phyloP scores from a whole-genome alignment of 1,140 invertebrate species.

The Platyura marginata region DNA sequence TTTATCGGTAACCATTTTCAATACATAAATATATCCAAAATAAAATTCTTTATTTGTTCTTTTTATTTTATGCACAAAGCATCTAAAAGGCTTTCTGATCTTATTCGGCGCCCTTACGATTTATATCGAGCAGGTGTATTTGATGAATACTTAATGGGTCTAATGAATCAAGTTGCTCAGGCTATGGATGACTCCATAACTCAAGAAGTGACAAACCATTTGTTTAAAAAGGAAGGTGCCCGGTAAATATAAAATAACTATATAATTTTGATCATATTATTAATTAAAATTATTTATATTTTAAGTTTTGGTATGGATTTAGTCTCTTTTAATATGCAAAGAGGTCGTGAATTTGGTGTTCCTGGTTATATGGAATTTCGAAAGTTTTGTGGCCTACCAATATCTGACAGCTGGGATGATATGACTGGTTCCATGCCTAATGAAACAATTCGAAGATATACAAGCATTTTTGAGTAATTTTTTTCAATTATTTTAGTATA shows the following conservation, averaged over 20 bases:
- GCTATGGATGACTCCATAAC: constrained; percentile 90
- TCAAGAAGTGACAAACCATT: constrained; percentile 79
- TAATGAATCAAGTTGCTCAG: constrained; percentile 87
- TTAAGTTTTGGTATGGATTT: constrained; percentile 60
- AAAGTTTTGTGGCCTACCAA: constrained; percentile 76
- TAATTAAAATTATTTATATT: background rate
- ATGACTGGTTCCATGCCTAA: constrained; percentile 78
- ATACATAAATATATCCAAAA: no score
- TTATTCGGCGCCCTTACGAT: constrained; percentile 76
- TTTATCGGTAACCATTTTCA: constrained; percentile 77
- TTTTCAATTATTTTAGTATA: background rate
- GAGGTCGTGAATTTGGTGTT: constrained; percentile 80
- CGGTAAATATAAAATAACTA: constrained; percentile 24
- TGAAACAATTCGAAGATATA: constrained; percentile 61
- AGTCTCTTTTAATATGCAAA: constrained; percentile 87
- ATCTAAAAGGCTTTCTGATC: constrained; percentile 71
- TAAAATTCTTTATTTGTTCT: constrained; percentile 1
- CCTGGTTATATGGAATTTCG: constrained; percentile 85
- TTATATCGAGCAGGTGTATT: constrained; percentile 76
- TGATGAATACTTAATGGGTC: constrained; percentile 81
- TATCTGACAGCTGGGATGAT: constrained; percentile 63
- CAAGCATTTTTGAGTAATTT: constrained; percentile 52
- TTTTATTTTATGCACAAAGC: constrained; percentile 31
- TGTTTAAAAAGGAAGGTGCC: constrained; percentile 75
- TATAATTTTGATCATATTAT: background rate